Base-by-base conservation (phyloP, 1,140 invertebrate species). In the Listronotus oregonensis region DNA sequence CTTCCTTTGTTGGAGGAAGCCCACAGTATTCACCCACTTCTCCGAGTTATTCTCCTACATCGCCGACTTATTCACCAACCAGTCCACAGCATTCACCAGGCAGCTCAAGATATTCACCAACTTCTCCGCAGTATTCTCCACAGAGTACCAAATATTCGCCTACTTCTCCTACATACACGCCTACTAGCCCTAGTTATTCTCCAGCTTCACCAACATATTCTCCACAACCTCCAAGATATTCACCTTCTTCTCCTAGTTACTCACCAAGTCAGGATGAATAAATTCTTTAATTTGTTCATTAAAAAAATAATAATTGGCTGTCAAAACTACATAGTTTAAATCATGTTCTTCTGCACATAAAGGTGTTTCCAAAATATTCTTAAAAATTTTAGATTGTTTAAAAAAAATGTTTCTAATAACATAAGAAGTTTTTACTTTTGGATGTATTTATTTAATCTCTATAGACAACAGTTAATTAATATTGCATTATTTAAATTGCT, bases 11-110 rank as follows among this genome's bases (percentile, higher is more conserved):
- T n/a, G n/a, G n/a, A n/a, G n/a, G n/a, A n/a, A 63, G 66, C 69
- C 88, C 87, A 6, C 89, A 86, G 0, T 96, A 91, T 75, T 89
- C 87, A 3, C 89, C 89, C 0, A 88, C 88, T 0, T 85, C 83
- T 67, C 88, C 87, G 6, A 89, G 86, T 60, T 94, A 93, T 72
- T 83, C 84, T 9, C 88, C 84, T 0, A 83, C 86, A 1, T 89
- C 87, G 14, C 88, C 87, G 72, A 89, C 86, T 60, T 94, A 96
- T 78, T 94, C 91, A 0, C 93, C 94, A 0, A 90, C 91, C 1
- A 90, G 89, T 58, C 90, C 91, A 3, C 85, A 84, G 37, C 89
- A 90, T 68, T 80, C 82, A 70, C 75, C 86, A 0, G 87, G 85
- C 1, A 87, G 86, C 77, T 89, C 89, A 5, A 87, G 87, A 6